phyloP scores from a whole-genome alignment of 2,888 invertebrate genomes.

The Parnassius glacialis region DNA sequence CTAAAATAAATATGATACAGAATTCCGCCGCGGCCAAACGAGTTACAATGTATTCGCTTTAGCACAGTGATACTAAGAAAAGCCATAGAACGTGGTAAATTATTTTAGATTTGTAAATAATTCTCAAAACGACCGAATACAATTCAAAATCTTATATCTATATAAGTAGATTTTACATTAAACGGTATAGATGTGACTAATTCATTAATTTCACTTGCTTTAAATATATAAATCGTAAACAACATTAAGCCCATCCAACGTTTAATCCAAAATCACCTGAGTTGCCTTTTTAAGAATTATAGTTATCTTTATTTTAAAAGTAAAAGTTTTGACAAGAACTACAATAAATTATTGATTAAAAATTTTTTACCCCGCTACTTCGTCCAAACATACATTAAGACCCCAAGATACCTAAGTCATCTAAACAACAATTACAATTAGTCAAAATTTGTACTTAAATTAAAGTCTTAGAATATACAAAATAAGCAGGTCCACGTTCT shows the following conservation, averaged over 20 bases:
- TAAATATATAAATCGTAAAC: slow-evolving; percentile 5
- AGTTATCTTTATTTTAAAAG: slow-evolving; percentile 20
- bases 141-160: slow-evolving; percentile 22
- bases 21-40: slow-evolving; percentile 57
- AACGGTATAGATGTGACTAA: slow-evolving; percentile 7
- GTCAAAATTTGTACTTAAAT: slow-evolving; percentile 80
- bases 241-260: slow-evolving; percentile 15
- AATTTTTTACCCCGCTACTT: slow-evolving; percentile 43
- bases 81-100: slow-evolving; percentile 66
- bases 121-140: slow-evolving; percentile 24
- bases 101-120: slow-evolving; percentile 32
- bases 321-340: slow-evolving; percentile 57
- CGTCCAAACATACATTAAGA: slow-evolving; percentile 51
- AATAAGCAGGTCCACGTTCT: slow-evolving; percentile 55
- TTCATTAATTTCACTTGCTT: slow-evolving; percentile 10
- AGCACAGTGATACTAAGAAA: slow-evolving; percentile 55
- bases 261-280: slow-evolving; percentile 20
- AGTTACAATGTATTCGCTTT: slow-evolving; percentile 28
- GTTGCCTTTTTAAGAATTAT: slow-evolving; percentile 14
- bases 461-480: slow-evolving; percentile 60
- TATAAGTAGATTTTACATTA: slow-evolving; percentile 15
- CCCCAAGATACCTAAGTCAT: slow-evolving; percentile 59
- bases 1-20: slow-evolving; percentile 42
- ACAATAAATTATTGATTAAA: slow-evolving; percentile 54
- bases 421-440: slow-evolving; percentile 78